Percentiles rank a stretch among this genome's conserved stretches.
Evolutionary conservation across 2,113 vertebrate genomes (phyloP).

Genomic region (Empidonax alnorum): DNA sequence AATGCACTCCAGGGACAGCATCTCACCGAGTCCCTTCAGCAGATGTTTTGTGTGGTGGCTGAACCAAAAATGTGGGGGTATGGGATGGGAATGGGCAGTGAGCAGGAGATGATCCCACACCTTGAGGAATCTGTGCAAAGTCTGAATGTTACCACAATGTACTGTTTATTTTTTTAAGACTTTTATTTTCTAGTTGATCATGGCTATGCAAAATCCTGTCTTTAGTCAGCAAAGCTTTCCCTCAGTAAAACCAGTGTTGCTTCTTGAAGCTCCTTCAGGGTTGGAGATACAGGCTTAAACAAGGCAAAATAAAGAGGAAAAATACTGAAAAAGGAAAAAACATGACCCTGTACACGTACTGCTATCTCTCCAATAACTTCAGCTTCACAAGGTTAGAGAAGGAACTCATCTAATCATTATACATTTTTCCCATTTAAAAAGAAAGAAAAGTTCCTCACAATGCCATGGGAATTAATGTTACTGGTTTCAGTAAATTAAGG

Average conservation of each 20-base stretch:
- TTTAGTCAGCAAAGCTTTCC: background rate
- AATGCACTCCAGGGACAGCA: background rate
- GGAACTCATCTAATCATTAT: background rate
- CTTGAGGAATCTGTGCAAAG: background rate
- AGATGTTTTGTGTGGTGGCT: background rate
- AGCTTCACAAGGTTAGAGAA: background rate
- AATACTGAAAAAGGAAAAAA: background rate
- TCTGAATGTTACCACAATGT: background rate
- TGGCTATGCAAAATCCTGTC: background rate
- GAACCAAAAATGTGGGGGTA: background rate
- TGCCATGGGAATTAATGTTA: background rate
- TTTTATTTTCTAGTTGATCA: background rate
- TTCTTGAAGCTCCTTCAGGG: background rate
- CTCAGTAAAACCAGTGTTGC: background rate
- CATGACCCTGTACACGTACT: background rate
- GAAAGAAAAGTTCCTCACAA: background rate
- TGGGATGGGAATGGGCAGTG: background rate
- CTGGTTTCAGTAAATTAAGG: constrained; percentile 19
- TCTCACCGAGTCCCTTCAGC: background rate
- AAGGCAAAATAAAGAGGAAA: background rate
- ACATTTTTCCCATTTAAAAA: background rate
- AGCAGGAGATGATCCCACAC: background rate
- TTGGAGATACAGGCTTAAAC: background rate
- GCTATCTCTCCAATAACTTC: background rate
- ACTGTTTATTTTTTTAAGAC: background rate